Percentiles rank a stretch among this genome's conserved stretches.
These are phyloP conservation scores for Parnassius smintheus DNA, from an alignment of 2,888 invertebrate genomes.

Conservation along the genomic window DNA sequence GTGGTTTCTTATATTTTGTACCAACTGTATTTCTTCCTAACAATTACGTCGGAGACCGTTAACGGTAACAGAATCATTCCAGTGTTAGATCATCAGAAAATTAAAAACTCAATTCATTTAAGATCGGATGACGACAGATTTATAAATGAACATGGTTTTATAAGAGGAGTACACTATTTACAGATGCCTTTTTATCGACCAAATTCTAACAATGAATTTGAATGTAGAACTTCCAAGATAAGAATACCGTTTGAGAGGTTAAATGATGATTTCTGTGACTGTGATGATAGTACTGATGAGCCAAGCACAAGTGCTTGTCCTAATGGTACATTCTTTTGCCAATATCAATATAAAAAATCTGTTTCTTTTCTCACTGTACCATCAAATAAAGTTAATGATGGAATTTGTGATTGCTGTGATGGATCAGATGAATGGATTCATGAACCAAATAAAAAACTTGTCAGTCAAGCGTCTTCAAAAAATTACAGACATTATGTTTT, in stretches of 20 bases:
- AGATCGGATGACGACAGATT: conserved; percentile 62
- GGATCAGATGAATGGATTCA: conserved; percentile 91
- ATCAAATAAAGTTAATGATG: conserved; percentile 94
- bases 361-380: conserved; percentile 73
- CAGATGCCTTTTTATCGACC: conserved; percentile 65
- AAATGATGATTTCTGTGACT: conserved; percentile 94
- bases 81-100: conserved; percentile 47
- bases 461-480: conserved; percentile 55
- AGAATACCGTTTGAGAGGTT: conserved; percentile 68
- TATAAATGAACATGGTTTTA: conserved; percentile 63
- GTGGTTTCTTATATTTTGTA: conserved; percentile 63
- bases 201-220: conserved; percentile 59
- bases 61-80: conserved; percentile 48
- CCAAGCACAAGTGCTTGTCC: conserved; percentile 95
- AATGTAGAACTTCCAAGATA: conserved; percentile 63
- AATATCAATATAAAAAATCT: conserved; percentile 69
- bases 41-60: conserved; percentile 55
- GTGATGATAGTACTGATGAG: conserved; percentile 88
- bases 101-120: conserved; percentile 47
- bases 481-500: conserved; percentile 57
- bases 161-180: conserved; percentile 62
- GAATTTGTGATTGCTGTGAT: conserved; percentile 96
- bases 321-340: conserved; percentile 92
- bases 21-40: conserved; percentile 68
- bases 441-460: conserved; percentile 40